Percentiles rank a stretch among this genome's conserved stretches.
These are phyloP conservation scores for Sakesphorus luctuosus DNA, from an alignment of 2,113 vertebrate genomes.

Conservation along the genomic window DNA sequence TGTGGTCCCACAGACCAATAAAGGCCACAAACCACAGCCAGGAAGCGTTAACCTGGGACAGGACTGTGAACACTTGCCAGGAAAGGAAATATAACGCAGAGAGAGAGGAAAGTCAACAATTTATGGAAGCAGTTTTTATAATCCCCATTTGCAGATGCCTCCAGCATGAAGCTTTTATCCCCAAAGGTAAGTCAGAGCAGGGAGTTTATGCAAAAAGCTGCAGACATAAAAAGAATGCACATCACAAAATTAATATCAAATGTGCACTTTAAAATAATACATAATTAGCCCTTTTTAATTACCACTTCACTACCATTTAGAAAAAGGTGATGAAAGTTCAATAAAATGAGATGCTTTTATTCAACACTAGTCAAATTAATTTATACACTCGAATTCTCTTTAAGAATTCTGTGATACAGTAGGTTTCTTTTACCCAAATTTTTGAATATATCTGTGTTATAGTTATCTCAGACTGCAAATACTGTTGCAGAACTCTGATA, in stretches of 20 bases:
- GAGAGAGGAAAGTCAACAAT: background rate
- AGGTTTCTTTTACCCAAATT: slow-evolving; percentile 51
- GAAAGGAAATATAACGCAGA: background rate
- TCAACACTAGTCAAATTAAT: slow-evolving; percentile 59
- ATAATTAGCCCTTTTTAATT: slow-evolving; percentile 65
- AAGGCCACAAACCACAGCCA: background rate
- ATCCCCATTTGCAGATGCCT: background rate
- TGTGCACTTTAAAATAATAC: slow-evolving; percentile 51
- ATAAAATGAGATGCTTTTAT: slow-evolving; percentile 52
- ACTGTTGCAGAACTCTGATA: slow-evolving; percentile 37
- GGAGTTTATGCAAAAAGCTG: background rate
- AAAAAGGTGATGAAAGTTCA: slow-evolving; percentile 50
- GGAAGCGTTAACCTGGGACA: background rate
- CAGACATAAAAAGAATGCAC: background rate
- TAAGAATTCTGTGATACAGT: slow-evolving; percentile 14
- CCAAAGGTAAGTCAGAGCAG: background rate
- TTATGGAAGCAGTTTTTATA: background rate
- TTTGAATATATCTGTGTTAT: slow-evolving; percentile 5
- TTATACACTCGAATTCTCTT: slow-evolving; percentile 46
- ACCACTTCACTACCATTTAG: slow-evolving; percentile 32
- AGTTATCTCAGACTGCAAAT: slow-evolving; percentile 2
- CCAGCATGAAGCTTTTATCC: background rate
- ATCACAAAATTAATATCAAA: slow-evolving; percentile 49
- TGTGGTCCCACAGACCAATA: accelerated
- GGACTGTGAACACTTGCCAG: background rate